Evolutionary conservation across 2,888 invertebrate species (phyloP), one percentile per base, ranked within the genome.

Genomic region (Agonopterix heracliana): DNA sequence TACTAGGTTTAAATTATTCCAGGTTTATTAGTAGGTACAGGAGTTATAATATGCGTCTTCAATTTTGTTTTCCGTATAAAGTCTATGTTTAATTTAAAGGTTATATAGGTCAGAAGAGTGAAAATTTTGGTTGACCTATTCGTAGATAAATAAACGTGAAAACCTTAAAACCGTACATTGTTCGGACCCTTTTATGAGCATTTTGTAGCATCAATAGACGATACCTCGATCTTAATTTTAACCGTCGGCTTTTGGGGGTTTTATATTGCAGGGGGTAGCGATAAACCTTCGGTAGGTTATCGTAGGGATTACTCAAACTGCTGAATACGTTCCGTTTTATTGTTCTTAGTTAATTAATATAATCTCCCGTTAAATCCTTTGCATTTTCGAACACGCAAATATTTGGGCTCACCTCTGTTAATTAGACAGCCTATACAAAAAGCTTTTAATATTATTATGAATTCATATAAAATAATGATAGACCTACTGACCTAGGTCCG

Each of bases 141-240:
- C 55, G 51, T 54, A 61, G 59, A 67, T 68, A 70, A 70, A 73
- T 68, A 69, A 66, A 66, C 57, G 63, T 50, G 26, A 26, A 17
- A 34, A 10, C 38, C 38, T 38, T 10, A n/a, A 38, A 38, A 38
- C 11, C 38, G 38, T 38, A 38, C 9, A 59, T 60, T 58, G 53
- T 52, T 53, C 26, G 26, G 26, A 26, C 48, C 61, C 59, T 57
- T 57, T 67, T 64, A 67, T 63, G 62, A 62, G 61, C 59, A 36
- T 57, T 58, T 50, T 54, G 48, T 47, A 56, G 50, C 51, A 43
- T 36, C 46, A 17, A 48, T 53, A 54, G 51, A 50, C 44, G 49
- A 43, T 42, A 49, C 49, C 50, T 42, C 50, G 52, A 54, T 54
- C 59, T 55, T 58, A 55, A 55, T 56, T 56, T 56, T 49, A 57